These are phyloP conservation scores for Chelonoidis abingdonii DNA, from an alignment of 2,113 vertebrate species.

Conservation along the genomic window DNA sequence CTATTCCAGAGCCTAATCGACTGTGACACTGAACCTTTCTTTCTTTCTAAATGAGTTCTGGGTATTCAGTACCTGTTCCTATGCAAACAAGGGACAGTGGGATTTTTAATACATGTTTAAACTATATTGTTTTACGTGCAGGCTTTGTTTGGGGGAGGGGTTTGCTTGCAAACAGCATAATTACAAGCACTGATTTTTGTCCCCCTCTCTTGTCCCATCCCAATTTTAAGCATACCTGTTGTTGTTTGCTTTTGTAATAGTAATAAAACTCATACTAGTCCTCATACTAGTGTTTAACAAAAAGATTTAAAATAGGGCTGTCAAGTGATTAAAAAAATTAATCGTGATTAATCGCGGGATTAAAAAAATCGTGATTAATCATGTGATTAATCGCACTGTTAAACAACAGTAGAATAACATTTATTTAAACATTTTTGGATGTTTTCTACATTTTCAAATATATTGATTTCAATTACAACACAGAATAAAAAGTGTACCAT, in stretches of 20 bases:
- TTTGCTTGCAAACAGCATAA: conserved; percentile 51
- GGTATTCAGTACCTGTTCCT: not conserved
- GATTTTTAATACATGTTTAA: conserved; percentile 35
- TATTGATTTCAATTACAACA: too few relatives aligned
- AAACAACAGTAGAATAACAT: too few relatives aligned
- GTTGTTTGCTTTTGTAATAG: conserved; percentile 70
- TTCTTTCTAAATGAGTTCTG: not conserved
- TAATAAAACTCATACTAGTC: conserved; percentile 52
- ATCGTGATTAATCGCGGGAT: too few relatives aligned
- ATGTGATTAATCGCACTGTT: too few relatives aligned
- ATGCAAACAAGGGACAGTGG: not conserved
- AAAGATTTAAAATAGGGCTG: conserved; percentile 59
- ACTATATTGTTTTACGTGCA: not conserved
- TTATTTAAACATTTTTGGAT: too few relatives aligned
- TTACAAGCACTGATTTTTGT: conserved; percentile 51
- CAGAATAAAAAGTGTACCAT: too few relatives aligned
- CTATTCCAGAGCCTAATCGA: not conserved
- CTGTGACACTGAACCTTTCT: not conserved
- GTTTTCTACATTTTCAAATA: too few relatives aligned
- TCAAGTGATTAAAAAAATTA: too few relatives aligned
- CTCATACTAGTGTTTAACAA: conserved; percentile 41
- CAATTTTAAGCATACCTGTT: conserved; percentile 56
- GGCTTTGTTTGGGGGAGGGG: not conserved
- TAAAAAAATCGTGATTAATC: too few relatives aligned
- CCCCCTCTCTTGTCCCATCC: conserved; percentile 16